Evolutionary conservation across 2,113 vertebrate species (phyloP).

Genomic region (Beaufortia kweichowensis): DNA sequence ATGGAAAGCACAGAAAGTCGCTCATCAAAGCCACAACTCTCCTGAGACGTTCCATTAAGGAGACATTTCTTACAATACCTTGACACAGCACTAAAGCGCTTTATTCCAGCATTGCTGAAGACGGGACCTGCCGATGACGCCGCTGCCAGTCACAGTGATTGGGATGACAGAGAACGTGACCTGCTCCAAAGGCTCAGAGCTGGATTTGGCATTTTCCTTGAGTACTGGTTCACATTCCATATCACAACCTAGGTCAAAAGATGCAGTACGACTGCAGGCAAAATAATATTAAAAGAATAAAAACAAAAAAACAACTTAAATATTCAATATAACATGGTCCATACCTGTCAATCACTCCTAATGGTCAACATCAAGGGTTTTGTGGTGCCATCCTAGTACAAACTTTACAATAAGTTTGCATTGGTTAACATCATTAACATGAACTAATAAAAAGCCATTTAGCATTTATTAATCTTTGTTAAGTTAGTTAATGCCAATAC

Average conservation of each 20-base stretch:
- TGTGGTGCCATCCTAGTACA: too few species aligned
- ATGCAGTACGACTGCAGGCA: neutral
- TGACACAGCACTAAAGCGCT: conserved; percentile 59
- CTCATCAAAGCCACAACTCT: conserved; percentile 55
- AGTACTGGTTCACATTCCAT: conserved; percentile 17
- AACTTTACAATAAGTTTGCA: too few species aligned
- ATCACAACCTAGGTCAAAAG: neutral
- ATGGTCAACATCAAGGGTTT: neutral
- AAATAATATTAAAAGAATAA: conserved; percentile 4
- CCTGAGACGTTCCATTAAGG: neutral
- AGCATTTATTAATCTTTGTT: too few species aligned
- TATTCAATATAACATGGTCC: neutral
- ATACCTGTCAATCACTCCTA: neutral
- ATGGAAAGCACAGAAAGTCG: conserved; percentile 44
- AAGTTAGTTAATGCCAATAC: too few species aligned
- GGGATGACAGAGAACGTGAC: conserved; percentile 34
- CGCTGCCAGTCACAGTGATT: conserved; percentile 50
- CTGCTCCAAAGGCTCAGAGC: conserved; percentile 4
- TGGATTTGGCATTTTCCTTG: conserved; percentile 10
- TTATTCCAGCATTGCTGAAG: conserved; percentile 54
- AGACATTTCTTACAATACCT: conserved; percentile 19
- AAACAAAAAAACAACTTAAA: neutral
- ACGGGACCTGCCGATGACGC: conserved; percentile 47
- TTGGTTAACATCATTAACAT: too few species aligned
- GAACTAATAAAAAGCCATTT: too few species aligned